A percentile compares a stretch with the other conserved stretches of the same genome.
These are phyloP conservation scores for Lydus trimaculatus DNA, from an alignment of 2,888 invertebrate genomes.

Conservation along the genomic window DNA sequence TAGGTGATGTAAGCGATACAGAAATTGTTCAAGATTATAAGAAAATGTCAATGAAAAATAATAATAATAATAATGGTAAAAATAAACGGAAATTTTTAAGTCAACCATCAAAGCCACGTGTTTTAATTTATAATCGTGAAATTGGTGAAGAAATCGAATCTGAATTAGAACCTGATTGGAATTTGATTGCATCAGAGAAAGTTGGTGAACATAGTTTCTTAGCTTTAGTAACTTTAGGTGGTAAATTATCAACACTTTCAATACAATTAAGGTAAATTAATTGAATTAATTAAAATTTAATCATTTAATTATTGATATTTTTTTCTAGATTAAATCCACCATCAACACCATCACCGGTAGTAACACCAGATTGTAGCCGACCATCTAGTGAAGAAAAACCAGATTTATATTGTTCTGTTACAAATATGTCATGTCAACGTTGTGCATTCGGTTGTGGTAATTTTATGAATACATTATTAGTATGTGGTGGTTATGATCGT, in stretches of 20 bases:
- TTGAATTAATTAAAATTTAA: not conserved
- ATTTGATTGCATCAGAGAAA: conserved; percentile 66
- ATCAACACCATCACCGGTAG: conserved; percentile 59
- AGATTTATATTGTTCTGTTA: conserved; percentile 66
- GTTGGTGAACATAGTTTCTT: conserved; percentile 69
- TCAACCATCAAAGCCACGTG: conserved; percentile 69
- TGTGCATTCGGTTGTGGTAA: conserved; percentile 81
- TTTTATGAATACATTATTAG: conserved; percentile 74
- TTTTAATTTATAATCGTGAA: conserved; percentile 67
- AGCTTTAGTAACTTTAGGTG: conserved; percentile 70
- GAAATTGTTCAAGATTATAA: conserved; percentile 83
- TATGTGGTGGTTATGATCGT: conserved; percentile 86
- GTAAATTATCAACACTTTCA: conserved; percentile 69
- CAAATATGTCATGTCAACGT: conserved; percentile 71
- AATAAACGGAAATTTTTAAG: conserved; percentile 62
- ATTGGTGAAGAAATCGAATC: conserved; percentile 62
- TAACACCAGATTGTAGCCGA: conserved; percentile 56
- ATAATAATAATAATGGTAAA: conserved; percentile 52
- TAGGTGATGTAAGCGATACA: conserved; percentile 70
- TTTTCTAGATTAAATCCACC: conserved; percentile 57
- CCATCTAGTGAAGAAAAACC: conserved; percentile 63
- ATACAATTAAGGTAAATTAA: conserved; percentile 63
- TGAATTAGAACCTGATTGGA: conserved; percentile 68
- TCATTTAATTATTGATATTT: conserved; percentile 5
- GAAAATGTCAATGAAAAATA: conserved; percentile 59